Conservation (phyloP, 1,140 invertebrate genomes). For the Lasioglossum baleicum region DNA sequence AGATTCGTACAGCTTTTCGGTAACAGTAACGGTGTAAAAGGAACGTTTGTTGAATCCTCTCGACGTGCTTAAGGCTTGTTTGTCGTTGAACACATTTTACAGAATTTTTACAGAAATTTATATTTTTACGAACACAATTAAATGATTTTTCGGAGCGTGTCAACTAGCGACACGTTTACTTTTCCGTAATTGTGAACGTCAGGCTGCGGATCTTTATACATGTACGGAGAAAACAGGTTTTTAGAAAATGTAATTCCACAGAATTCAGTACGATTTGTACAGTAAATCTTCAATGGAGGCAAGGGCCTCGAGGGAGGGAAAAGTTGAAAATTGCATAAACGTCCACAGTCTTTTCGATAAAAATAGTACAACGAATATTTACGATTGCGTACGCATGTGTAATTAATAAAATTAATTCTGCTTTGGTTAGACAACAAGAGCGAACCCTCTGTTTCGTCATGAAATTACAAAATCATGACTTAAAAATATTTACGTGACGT, state of each 20-base stretch:
- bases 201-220: too few relatives aligned
- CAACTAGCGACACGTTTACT: not conserved
- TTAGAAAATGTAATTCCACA: too few relatives aligned
- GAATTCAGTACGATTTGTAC: too few relatives aligned
- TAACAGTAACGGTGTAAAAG: not conserved
- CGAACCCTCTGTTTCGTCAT: not conserved
- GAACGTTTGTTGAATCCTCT: not conserved
- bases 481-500: constrained; percentile 24
- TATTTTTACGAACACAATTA: not conserved
- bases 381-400: not conserved
- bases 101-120: not conserved
- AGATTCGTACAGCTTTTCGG: not conserved
- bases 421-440: not conserved
- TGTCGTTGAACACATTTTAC: constrained; percentile 27
- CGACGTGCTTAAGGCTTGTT: not conserved
- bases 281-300: too few relatives aligned
- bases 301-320: too few relatives aligned
- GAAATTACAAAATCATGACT: constrained; percentile 34
- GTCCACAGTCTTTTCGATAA: not conserved
- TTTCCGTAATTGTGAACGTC: too few relatives aligned
- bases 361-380: not conserved
- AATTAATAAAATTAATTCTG: not conserved
- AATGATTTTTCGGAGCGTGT: not conserved
- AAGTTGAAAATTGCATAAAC: too few relatives aligned
- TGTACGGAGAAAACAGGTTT: too few relatives aligned